Evolutionary conservation across 2,797 vertebrate species (phyloP).

Genomic region (Percopsis omiscomaycus): DNA sequence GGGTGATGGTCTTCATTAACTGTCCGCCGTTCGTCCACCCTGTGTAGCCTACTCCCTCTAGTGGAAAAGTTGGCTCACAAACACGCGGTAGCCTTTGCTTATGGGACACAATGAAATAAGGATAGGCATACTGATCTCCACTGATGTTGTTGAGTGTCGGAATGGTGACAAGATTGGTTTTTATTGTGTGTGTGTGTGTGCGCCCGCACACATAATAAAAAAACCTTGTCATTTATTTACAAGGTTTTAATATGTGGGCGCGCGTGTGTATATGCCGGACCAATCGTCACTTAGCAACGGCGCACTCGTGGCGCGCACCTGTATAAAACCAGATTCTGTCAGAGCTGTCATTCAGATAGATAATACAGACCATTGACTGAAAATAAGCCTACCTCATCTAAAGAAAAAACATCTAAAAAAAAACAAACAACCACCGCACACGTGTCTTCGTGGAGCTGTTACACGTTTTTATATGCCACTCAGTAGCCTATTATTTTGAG

Average conservation of each 20-base stretch:
- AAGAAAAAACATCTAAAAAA: neutral
- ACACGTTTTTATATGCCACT: neutral
- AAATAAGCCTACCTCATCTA: neutral
- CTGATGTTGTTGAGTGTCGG: no score
- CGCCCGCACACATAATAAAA: no score
- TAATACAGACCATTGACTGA: constrained; percentile 1
- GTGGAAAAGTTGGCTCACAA: constrained; percentile 15
- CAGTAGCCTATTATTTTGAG: no score
- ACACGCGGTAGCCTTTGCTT: no score
- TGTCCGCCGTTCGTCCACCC: constrained; percentile 6
- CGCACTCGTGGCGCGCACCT: constrained; percentile 35
- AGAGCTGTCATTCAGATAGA: constrained; percentile 30
- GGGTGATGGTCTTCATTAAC: neutral
- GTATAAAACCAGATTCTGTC: constrained; percentile 63
- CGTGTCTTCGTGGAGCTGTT: neutral
- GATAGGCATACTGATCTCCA: no score
- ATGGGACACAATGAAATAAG: no score
- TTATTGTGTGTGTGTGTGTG: no score
- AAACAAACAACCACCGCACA: neutral
- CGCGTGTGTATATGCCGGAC: constrained; percentile 25
- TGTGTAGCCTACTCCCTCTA: constrained; percentile 59
- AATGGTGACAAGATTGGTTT: no score
- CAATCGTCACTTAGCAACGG: constrained; percentile 59
- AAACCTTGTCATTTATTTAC: no score
- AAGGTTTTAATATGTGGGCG: no score